phyloP scores from a whole-genome alignment of 1,140 invertebrate genomes.

The Macrotrachela quadricornifera region DNA sequence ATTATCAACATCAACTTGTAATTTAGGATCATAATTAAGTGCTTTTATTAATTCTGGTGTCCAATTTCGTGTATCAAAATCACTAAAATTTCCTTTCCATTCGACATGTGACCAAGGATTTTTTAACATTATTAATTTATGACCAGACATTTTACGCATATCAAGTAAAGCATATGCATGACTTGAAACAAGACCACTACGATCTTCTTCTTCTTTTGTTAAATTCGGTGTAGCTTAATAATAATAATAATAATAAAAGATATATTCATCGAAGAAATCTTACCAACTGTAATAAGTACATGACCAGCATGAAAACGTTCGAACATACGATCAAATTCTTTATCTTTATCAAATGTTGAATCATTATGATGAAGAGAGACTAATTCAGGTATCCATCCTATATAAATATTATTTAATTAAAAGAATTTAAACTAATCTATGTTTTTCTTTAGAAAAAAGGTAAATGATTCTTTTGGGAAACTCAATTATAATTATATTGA shows the following conservation, averaged over 20 bases:
- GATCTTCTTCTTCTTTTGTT: conserved; percentile 50
- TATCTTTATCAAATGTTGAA: conserved; percentile 49
- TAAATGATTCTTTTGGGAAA: too few species aligned
- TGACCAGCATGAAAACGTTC: conserved; percentile 52
- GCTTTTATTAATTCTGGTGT: conserved; percentile 44
- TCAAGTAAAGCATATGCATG: conserved; percentile 87
- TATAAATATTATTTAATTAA: too few species aligned
- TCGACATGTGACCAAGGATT: conserved; percentile 90
- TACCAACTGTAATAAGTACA: conserved; percentile 38
- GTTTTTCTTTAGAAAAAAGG: too few species aligned
- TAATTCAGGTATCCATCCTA: conserved; percentile 77
- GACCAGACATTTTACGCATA: conserved; percentile 47
- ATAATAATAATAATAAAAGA: not conserved
- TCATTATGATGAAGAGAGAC: conserved; percentile 43
- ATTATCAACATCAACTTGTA: conserved; percentile 62
- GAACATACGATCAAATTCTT: conserved; percentile 53
- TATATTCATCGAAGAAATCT: not conserved
- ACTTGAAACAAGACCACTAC: conserved; percentile 67
- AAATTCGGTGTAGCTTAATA: conserved; percentile 57
- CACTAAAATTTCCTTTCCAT: conserved; percentile 77
- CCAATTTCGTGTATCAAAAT: conserved; percentile 58
- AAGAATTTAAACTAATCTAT: too few species aligned
- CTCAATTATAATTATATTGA: too few species aligned
- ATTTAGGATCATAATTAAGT: conserved; percentile 67
- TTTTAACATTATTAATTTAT: conserved; percentile 55